These are phyloP conservation scores for Anneissia japonica DNA, from an alignment of 35 echinoderm and acorn worm genomes.

Conservation along the genomic window DNA sequence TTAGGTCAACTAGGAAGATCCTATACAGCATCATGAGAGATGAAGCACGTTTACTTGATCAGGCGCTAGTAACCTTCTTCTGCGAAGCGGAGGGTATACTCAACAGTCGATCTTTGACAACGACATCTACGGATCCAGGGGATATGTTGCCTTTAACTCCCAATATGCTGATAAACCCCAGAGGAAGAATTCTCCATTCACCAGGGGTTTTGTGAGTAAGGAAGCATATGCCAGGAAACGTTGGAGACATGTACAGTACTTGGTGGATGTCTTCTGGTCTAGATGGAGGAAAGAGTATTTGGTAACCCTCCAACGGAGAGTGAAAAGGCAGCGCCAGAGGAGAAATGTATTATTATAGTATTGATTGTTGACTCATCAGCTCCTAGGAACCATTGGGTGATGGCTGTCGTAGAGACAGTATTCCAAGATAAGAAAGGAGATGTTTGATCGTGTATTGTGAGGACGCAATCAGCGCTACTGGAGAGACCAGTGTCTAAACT, in stretches of 20 bases:
- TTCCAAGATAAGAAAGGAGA: conserved; percentile 17
- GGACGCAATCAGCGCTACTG: background rate
- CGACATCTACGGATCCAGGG: too few relatives aligned
- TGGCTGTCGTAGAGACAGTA: background rate
- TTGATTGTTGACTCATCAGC: conserved; percentile 24
- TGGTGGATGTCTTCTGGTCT: conserved; percentile 41
- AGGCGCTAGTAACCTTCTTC: too few relatives aligned
- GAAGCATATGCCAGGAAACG: conserved; percentile 46
- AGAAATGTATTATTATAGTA: conserved; percentile 25
- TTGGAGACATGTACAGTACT: conserved; percentile 51
- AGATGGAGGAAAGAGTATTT: conserved; percentile 46
- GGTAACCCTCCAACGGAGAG: background rate
- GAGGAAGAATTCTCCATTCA: background rate
- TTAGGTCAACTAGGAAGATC: background rate
- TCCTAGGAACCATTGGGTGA: conserved; percentile 20
- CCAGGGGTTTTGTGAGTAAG: background rate
- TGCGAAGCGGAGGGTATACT: too few relatives aligned
- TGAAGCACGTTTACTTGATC: background rate
- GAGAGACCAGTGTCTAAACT: conserved; percentile 21
- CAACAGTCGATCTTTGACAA: too few relatives aligned
- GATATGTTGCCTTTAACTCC: too few relatives aligned
- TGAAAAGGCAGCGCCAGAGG: conserved; percentile 8
- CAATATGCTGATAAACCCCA: background rate
- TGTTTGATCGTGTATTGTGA: conserved; percentile 1
- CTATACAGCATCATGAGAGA: background rate